phyloP scores from a whole-genome alignment of 2,888 invertebrate species.

The Zygaena filipendulae region DNA sequence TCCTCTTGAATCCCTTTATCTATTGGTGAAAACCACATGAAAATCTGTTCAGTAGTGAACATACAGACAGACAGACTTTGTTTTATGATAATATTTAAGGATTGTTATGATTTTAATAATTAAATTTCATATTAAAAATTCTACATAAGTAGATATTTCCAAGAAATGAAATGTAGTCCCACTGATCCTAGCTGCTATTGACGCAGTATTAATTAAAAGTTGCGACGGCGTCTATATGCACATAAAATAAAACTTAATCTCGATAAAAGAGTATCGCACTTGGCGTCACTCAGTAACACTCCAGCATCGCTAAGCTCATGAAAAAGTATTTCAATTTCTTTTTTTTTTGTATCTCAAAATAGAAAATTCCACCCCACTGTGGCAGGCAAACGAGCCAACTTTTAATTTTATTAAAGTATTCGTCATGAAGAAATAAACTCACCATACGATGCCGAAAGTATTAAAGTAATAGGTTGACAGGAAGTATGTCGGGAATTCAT shows the following conservation, averaged over 20 bases:
- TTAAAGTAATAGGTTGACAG: constrained; percentile 57
- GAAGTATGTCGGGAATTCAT: constrained; percentile 51
- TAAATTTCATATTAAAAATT: too few relatives aligned
- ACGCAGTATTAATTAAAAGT: constrained; percentile 30
- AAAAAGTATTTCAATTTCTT: too few relatives aligned
- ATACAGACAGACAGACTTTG: too few relatives aligned
- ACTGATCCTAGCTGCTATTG: constrained; percentile 16
- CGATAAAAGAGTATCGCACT: constrained; percentile 15
- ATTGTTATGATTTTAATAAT: too few relatives aligned
- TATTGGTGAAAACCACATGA: too few relatives aligned
- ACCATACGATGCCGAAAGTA: constrained; percentile 34
- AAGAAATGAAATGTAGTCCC: constrained; percentile 10
- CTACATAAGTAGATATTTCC: too few relatives aligned
- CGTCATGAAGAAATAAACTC: constrained; percentile 35
- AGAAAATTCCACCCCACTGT: too few relatives aligned
- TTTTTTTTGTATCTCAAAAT: too few relatives aligned
- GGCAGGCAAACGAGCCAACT: constrained; percentile 5
- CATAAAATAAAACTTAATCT: constrained; percentile 24
- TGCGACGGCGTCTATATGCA: constrained; percentile 23
- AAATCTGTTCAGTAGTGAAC: too few relatives aligned
- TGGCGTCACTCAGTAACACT: constrained; percentile 18
- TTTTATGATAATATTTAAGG: too few relatives aligned
- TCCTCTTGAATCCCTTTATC: too few relatives aligned
- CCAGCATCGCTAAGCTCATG: constrained; percentile 15
- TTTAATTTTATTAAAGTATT: constrained; percentile 35